phyloP scores from a whole-genome alignment of 2,797 vertebrate genomes.

The Lemur catta region DNA sequence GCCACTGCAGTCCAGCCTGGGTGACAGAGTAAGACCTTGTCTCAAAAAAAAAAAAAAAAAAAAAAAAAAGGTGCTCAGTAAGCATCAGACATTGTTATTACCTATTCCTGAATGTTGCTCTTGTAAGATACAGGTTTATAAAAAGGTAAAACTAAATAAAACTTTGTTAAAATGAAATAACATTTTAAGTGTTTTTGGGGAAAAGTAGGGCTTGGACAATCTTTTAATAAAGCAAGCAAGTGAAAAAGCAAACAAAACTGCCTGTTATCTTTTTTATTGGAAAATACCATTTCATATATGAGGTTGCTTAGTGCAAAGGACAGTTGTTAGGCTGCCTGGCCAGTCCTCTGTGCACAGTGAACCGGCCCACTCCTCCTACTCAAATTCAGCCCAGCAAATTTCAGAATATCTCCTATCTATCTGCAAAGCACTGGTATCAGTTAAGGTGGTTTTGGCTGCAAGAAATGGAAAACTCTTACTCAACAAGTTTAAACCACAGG shows the following conservation, averaged over 20 bases:
- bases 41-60: background rate
- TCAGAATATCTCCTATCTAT: background rate
- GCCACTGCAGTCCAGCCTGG: background rate
- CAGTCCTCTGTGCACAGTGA: background rate
- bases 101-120: background rate
- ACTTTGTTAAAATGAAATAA: background rate
- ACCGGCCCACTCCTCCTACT: background rate
- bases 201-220: background rate
- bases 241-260: background rate
- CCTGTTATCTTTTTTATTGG: background rate
- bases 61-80: background rate
- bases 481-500: background rate
- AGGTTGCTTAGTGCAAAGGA: background rate
- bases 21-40: background rate
- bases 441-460: background rate
- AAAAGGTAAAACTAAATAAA: background rate
- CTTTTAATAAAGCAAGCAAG: background rate
- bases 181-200: background rate
- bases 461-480: background rate
- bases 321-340: background rate
- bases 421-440: background rate
- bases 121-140: background rate
- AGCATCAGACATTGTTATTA: accelerated
- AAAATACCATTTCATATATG: background rate
- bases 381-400: background rate